Evolutionary conservation across 2,888 invertebrate species (phyloP).

Genomic region (Meloe dianella): DNA sequence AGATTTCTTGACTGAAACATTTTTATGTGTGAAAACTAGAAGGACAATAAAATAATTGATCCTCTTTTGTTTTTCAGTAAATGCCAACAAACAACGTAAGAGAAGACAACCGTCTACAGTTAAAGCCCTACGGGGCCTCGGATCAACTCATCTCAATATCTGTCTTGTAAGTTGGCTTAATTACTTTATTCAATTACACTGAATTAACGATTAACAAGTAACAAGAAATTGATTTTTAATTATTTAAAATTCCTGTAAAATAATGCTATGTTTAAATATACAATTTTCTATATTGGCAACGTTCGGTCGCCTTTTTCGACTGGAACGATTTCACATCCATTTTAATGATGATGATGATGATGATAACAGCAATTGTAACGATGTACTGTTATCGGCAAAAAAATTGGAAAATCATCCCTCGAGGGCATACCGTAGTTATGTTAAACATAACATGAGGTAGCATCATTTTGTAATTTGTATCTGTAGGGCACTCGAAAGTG

Average conservation of each 20-base stretch:
- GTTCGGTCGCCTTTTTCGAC: neutral
- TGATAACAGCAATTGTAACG: neutral
- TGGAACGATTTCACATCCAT: neutral
- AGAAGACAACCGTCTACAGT: slow-evolving; percentile 20
- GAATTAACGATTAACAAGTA: neutral
- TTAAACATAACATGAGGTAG: neutral
- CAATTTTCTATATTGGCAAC: neutral
- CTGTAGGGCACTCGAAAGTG: neutral
- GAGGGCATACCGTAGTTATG: neutral
- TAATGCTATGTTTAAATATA: neutral
- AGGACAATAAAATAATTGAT: neutral
- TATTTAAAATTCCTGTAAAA: neutral
- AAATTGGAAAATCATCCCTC: neutral
- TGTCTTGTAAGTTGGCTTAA: neutral
- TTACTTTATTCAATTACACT: neutral
- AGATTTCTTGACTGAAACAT: neutral
- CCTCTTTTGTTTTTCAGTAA: neutral
- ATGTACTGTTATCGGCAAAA: neutral
- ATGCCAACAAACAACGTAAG: neutral
- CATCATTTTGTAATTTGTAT: neutral
- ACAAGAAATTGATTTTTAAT: neutral
- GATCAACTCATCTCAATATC: slow-evolving; percentile 28
- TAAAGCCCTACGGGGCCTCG: slow-evolving; percentile 39
- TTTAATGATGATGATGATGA: neutral
- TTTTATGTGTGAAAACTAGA: neutral